Conservation (phyloP, 2,888 invertebrate species). For the Noctua comes region DNA sequence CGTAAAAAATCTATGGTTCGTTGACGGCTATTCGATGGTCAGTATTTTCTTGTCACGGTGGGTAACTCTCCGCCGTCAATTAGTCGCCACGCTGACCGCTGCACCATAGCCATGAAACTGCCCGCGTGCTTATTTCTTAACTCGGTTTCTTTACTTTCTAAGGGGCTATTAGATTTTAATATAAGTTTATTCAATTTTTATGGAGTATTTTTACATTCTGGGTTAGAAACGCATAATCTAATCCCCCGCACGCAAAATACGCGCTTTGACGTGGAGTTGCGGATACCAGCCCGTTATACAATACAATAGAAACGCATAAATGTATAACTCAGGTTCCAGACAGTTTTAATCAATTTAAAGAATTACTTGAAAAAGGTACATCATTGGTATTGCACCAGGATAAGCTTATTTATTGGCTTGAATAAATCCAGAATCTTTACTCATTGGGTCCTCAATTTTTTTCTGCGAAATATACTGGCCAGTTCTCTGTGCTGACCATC, state of each 20-base stretch:
- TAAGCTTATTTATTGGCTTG: not conserved
- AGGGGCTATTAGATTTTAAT: slow-evolving; percentile 30
- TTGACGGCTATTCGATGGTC: slow-evolving; percentile 23
- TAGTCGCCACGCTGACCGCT: slow-evolving; percentile 43
- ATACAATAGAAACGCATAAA: not conserved
- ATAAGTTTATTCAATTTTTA: not conserved
- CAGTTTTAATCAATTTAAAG: not conserved
- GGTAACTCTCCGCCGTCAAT: slow-evolving; percentile 47
- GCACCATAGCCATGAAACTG: slow-evolving; percentile 47
- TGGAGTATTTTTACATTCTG: not conserved
- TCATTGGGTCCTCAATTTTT: not conserved
- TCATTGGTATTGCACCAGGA: not conserved
- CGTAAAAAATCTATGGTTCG: slow-evolving; percentile 4
- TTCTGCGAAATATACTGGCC: not conserved
- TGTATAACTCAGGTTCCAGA: no score
- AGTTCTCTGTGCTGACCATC: not conserved
- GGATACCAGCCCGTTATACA: no score
- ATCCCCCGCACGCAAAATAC: no score
- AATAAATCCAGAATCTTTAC: not conserved
- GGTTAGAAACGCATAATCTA: not conserved
- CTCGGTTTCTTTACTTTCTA: slow-evolving; percentile 63
- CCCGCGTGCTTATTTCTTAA: slow-evolving; percentile 55
- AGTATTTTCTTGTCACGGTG: slow-evolving; percentile 64
- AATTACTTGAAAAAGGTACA: not conserved
- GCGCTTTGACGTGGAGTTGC: no score